phyloP scores from a whole-genome alignment of 2,797 vertebrate genomes.

The Botia almorhae region DNA sequence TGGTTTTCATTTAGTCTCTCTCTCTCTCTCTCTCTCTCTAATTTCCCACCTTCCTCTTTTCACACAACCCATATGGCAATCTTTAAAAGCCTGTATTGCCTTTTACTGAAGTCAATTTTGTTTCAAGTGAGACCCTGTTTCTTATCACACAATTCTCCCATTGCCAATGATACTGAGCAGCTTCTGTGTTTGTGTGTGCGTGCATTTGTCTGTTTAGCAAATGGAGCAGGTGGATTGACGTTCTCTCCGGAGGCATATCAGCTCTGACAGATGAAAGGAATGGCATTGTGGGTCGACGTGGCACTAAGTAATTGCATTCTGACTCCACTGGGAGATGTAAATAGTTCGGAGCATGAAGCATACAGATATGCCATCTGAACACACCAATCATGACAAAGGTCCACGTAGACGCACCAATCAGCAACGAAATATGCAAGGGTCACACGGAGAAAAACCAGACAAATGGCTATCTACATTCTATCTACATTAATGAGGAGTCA shows the following conservation, averaged over 20 bases:
- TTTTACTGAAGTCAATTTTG: slow-evolving; percentile 56
- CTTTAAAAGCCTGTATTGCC: slow-evolving; percentile 38
- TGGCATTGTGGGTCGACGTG: slow-evolving; percentile 39
- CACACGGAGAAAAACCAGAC: neutral
- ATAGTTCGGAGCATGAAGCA: slow-evolving; percentile 39
- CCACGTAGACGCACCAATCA: neutral
- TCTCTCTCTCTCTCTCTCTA: slow-evolving; percentile 52
- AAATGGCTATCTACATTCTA: neutral
- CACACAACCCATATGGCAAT: slow-evolving; percentile 46
- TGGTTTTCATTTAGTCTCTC: slow-evolving; percentile 63
- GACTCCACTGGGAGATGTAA: slow-evolving; percentile 47
- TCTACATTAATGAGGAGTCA: neutral
- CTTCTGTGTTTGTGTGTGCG: slow-evolving; percentile 20
- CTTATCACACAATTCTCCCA: slow-evolving; percentile 51
- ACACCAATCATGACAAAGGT: slow-evolving; percentile 31
- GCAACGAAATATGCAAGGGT: neutral
- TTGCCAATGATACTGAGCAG: slow-evolving; percentile 38
- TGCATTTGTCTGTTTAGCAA: slow-evolving; percentile 17
- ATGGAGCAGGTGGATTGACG: slow-evolving; percentile 44
- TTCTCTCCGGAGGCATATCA: slow-evolving; percentile 37
- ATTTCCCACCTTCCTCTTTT: slow-evolving; percentile 61
- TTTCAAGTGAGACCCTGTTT: slow-evolving; percentile 54
- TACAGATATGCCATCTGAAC: slow-evolving; percentile 29
- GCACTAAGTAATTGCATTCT: slow-evolving; percentile 55
- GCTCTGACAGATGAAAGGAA: slow-evolving; percentile 42